phyloP scores from a whole-genome alignment of 2,797 vertebrate species.

The Pangasius sanitwongsei region DNA sequence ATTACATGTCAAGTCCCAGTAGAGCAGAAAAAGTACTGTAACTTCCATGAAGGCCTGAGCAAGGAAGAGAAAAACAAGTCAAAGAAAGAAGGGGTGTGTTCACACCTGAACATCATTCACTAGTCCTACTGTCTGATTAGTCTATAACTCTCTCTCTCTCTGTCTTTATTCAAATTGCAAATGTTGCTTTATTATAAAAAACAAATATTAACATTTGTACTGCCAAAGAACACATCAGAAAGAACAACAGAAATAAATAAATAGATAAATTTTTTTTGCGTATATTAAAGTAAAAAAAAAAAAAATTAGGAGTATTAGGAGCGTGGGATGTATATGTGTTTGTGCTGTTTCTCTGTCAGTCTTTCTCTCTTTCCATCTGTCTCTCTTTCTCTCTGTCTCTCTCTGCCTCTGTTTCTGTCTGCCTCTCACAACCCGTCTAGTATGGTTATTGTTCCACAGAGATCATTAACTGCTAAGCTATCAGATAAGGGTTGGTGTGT shows the following conservation, averaged over 20 bases:
- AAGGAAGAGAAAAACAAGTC: not conserved
- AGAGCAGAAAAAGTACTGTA: conserved; percentile 39
- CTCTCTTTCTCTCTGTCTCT: not conserved
- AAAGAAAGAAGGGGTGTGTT: not conserved
- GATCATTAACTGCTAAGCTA: not conserved
- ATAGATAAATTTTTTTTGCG: not conserved
- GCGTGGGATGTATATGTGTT: not conserved
- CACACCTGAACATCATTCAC: conserved; percentile 15
- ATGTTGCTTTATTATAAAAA: not conserved
- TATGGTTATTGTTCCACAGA: not conserved
- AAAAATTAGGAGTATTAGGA: not conserved
- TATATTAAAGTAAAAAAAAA: not conserved
- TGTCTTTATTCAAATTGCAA: conserved; percentile 5
- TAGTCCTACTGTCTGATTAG: not conserved
- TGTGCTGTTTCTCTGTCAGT: not conserved
- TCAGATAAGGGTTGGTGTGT: not conserved
- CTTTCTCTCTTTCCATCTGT: not conserved
- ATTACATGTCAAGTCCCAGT: conserved; percentile 60
- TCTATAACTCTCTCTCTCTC: conserved; percentile 2
- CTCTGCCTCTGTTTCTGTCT: not conserved
- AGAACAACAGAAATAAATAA: too few species aligned
- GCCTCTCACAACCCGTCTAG: not conserved
- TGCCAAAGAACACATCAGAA: too few species aligned
- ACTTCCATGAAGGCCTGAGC: not conserved
- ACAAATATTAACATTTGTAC: not conserved